Conservation (phyloP, 1,140 invertebrate genomes). For the Sitobion miscanthi region DNA sequence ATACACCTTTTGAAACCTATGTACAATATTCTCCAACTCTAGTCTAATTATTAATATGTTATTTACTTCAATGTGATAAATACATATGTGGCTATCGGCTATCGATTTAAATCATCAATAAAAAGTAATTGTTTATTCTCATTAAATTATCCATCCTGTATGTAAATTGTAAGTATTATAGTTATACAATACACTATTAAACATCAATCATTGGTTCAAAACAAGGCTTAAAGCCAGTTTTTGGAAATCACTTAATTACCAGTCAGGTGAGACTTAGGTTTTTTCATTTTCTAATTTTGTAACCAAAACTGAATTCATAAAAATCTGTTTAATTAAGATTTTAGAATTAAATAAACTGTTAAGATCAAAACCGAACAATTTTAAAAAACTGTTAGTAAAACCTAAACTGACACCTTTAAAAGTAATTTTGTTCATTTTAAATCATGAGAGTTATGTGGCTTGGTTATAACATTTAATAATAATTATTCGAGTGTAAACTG, state of each 20-base stretch:
- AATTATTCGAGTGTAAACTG: neutral
- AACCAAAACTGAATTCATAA: neutral
- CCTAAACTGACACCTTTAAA: too few relatives aligned
- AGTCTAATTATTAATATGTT: neutral
- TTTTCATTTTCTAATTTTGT: neutral
- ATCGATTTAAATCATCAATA: too few relatives aligned
- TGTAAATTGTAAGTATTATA: neutral
- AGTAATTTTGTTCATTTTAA: too few relatives aligned
- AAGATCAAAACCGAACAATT: too few relatives aligned
- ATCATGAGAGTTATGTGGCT: too few relatives aligned
- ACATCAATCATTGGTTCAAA: neutral
- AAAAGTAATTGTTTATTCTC: neutral
- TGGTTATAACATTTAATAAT: neutral
- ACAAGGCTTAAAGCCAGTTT: too few relatives aligned
- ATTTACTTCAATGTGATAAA: neutral
- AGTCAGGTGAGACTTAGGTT: neutral
- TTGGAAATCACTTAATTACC: neutral
- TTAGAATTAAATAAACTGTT: neutral
- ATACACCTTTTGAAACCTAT: neutral
- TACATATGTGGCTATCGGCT: neutral
- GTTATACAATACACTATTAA: neutral
- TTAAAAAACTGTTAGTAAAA: too few relatives aligned
- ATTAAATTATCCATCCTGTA: neutral
- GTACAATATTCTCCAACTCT: neutral
- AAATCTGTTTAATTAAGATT: neutral